These are phyloP conservation scores for Saccopteryx leptura DNA, from an alignment of 2,113 vertebrate genomes.

Conservation along the genomic window DNA sequence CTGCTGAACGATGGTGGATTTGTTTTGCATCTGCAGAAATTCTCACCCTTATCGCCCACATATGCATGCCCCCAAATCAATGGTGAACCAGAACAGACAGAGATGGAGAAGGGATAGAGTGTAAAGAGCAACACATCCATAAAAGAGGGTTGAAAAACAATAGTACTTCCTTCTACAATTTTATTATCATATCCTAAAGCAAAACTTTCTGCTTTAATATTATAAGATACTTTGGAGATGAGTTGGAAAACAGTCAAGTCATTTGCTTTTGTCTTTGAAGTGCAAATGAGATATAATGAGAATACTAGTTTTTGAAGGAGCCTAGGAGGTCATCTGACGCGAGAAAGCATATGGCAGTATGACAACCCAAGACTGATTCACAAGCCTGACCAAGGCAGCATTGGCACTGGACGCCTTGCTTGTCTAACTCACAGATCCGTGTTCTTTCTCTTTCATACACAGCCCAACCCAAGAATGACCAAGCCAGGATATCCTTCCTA, in stretches of 20 bases:
- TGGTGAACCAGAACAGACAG: background rate
- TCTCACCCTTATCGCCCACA: background rate
- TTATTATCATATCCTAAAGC: background rate
- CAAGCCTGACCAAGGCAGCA: background rate
- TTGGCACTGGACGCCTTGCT: background rate
- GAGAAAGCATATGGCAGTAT: background rate
- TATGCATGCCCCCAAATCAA: background rate
- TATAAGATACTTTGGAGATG: background rate
- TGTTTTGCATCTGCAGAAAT: background rate
- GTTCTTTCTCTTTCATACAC: background rate
- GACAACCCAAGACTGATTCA: background rate
- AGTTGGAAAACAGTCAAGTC: background rate
- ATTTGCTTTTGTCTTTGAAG: background rate
- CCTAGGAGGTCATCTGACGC: background rate
- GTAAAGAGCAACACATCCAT: background rate
- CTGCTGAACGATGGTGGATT: background rate
- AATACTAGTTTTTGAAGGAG: background rate
- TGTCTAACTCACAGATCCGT: background rate
- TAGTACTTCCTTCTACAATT: background rate
- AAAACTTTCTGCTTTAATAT: slow-evolving; percentile 29
- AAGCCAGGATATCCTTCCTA: background rate
- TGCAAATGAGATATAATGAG: background rate
- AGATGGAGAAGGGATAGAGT: background rate
- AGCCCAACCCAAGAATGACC: background rate
- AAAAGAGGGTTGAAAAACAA: background rate